Conservation (phyloP, 2,888 invertebrate genomes). For the Aproaerema taeniolella region DNA sequence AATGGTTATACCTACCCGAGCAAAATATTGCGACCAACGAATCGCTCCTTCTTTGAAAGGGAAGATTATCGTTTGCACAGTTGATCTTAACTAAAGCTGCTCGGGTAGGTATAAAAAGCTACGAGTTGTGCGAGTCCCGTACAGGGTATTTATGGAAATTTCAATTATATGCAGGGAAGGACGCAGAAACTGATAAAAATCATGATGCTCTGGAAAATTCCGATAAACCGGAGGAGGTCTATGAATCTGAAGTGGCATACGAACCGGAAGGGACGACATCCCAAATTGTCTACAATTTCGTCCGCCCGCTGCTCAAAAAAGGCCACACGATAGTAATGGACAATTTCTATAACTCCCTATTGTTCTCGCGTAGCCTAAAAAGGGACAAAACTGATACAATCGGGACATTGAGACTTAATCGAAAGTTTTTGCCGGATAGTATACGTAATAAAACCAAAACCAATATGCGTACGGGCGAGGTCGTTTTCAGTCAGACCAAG, state of each 20-base stretch:
- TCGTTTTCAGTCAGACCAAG: no score
- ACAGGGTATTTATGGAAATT: not conserved
- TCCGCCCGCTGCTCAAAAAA: not conserved
- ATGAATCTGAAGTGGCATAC: not conserved
- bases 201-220: no score
- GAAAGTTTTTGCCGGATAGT: constrained; percentile 7
- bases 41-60: no score
- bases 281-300: not conserved
- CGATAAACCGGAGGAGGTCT: not conserved
- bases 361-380: constrained; percentile 14
- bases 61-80: no score
- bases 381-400: constrained; percentile 14
- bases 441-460: constrained; percentile 9
- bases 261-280: constrained; percentile 2
- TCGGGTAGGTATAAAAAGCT: no score
- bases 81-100: no score
- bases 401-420: constrained; percentile 14
- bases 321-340: constrained; percentile 14
- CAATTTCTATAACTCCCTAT: constrained; percentile 18
- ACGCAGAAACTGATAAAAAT: no score
- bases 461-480: constrained; percentile 8
- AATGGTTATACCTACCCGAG: no score
- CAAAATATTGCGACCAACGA: no score
- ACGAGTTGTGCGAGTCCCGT: not conserved
- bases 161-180: constrained; percentile 7